Base-by-base conservation (phyloP, 2,888 invertebrate genomes). In the Macrophya annulata region DNA sequence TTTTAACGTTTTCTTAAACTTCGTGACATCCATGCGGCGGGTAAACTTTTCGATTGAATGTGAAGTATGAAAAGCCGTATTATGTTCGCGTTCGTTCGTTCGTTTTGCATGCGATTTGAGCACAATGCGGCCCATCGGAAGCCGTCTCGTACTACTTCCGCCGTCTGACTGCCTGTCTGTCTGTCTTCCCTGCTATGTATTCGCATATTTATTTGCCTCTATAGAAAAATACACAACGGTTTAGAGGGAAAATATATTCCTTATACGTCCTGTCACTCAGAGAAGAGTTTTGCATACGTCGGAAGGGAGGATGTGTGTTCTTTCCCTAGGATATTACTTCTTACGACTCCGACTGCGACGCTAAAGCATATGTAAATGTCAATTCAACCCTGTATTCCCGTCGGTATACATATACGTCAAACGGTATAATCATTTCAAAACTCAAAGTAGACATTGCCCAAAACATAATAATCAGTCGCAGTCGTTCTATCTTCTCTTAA, bases 51-150 rank as follows among this genome's bases (percentile, higher is more conserved):
- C 84, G 85, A 85, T 85, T 84, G 85, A 85, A 85, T 76, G 85
- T 84, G 81, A 74, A 85, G 71, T 85, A 71, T 83, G 85, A 83
- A 85, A 84, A 76, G 85, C 85, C 21, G 71, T 74, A 84, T 85
- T 85, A 85, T 85, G 65, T 90, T 90, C 88, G 89, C 83, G 71
- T 90, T 90, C 88, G 90, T 89, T 90, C 88, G 87, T 89, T 87
- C 88, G 89, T 89, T 90, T 90, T 90, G 89, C 89, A 90, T 89
- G 88, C 88, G 89, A 90, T 90, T 89, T 88, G 86, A 87, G 88
- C 88, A 91, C 91, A 91, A 91, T 91, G 87, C 90, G 88, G 87
- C 89, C 90, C 90, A 92, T 92, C 91, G 92, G 91, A 91, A 91
- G 88, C 89, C 87, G 90, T 89, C 90, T 89, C 90, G 89, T 90